Evolutionary conservation across 2,113 vertebrate genomes (phyloP), one percentile per base, ranked within the genome.

Genomic region (Acinonyx jubatus): DNA sequence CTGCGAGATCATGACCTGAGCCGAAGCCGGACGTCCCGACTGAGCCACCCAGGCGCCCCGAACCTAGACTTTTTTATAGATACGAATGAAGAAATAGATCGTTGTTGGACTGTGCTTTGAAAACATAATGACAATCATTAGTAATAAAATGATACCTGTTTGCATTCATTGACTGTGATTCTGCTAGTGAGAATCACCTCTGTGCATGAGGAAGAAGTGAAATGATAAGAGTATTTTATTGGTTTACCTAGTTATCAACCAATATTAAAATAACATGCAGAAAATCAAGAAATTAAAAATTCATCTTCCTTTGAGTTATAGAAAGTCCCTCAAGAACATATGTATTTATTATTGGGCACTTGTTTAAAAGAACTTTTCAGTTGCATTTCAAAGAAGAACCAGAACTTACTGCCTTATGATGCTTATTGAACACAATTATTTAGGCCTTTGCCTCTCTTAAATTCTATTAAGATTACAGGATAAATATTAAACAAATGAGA

Each of bases 281-380:
- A 91, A 96, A 86, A 63, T 78, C 9, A n/a, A 81, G 68, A 85
- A 85, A 50, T 93, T 93, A 52, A 96, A 80, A 84, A 23, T 23
- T 0, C 45, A 25, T 78, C 18, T 73, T 93, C 9, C 76, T n/a
- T 66, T 91, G 50, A 23, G 23, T 65, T 69, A 25, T 10, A 45
- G 85, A 82, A 79, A 63, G 1, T 86, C 65, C 41, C n/a, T 85
- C 7, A 63, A 89, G 23, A 94, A 21, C 8, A 33, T n/a, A 27
- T 2, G 4, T 57, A 25, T 66, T 91, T 80, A 41, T 36, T 71
- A 27, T 33, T 36, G 12, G 2, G 16, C 31, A 55, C 1, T 50
- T 61, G 11, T 38, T 91, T 78, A 63, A 63, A 92, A 66, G 3
- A 82, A 68, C 0, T 31, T 38, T 65, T 78, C 18, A 89, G 66